Conservation (phyloP, 2,113 vertebrate genomes). For the Alaudala cheleensis region DNA sequence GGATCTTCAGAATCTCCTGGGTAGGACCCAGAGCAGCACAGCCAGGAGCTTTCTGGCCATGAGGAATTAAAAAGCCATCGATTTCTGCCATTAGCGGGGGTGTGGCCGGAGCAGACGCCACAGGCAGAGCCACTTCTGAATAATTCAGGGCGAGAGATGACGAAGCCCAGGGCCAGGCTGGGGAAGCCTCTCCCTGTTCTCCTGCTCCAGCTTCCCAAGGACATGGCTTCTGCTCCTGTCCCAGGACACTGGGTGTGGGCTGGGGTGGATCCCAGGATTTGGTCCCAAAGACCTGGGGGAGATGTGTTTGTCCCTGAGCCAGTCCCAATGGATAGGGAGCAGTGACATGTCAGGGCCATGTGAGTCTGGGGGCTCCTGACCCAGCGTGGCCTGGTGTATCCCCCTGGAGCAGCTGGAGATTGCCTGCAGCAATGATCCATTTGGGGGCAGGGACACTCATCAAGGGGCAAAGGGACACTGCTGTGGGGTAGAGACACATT, state of each 20-base stretch:
- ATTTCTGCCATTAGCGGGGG: conserved; percentile 71
- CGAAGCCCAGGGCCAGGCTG: background rate
- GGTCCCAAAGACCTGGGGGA: fast-evolving
- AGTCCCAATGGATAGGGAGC: background rate
- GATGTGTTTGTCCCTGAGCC: fast-evolving
- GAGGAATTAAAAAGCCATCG: conserved; percentile 64
- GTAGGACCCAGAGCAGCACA: background rate
- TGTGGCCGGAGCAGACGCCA: conserved; percentile 43
- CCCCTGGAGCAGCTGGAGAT: background rate
- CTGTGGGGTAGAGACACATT: background rate
- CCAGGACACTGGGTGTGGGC: fast-evolving
- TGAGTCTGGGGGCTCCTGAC: background rate
- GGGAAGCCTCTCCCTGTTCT: background rate
- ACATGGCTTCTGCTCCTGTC: background rate
- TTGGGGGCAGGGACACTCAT: background rate
- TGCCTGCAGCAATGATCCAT: fast-evolving
- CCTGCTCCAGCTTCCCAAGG: background rate
- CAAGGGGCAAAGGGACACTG: background rate
- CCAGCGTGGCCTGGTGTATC: fast-evolving
- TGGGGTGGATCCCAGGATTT: fast-evolving
- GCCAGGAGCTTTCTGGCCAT: conserved; percentile 23
- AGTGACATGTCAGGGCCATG: fast-evolving
- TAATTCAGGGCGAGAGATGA: conserved; percentile 72
- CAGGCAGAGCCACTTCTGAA: conserved; percentile 57
- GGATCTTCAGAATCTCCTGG: background rate